These are phyloP conservation scores for Drosophila miranda DNA, from an alignment of 1,140 invertebrate species.

Conservation along the genomic window DNA sequence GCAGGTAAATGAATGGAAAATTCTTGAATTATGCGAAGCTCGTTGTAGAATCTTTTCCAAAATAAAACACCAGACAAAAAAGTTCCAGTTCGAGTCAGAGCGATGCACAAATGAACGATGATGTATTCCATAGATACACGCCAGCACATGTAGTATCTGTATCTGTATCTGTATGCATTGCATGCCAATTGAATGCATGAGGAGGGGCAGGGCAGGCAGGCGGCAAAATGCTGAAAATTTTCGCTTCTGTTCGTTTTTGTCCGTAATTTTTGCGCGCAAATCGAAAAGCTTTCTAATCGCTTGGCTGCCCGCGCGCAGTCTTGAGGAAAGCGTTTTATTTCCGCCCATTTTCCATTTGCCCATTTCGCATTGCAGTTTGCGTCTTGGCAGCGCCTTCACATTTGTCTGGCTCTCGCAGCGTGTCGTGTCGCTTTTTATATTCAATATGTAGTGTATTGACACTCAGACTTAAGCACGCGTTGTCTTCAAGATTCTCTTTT, in stretches of 20 bases:
- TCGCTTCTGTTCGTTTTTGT: slow-evolving; percentile 58
- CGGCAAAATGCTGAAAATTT: slow-evolving; percentile 19
- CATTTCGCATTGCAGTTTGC: slow-evolving; percentile 74
- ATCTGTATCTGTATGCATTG: slow-evolving; percentile 30
- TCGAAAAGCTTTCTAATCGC: slow-evolving; percentile 76
- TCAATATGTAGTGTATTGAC: slow-evolving; percentile 12
- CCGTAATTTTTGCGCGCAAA: slow-evolving; percentile 68
- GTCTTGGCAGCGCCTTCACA: slow-evolving; percentile 67
- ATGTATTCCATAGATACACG: slow-evolving; percentile 22
- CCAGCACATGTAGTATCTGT: slow-evolving; percentile 35
- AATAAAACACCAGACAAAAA: slow-evolving; percentile 33
- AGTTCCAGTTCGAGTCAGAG: slow-evolving; percentile 25
- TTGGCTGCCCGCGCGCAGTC: slow-evolving; percentile 41
- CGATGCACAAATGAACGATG: not conserved
- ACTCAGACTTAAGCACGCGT: too few species aligned
- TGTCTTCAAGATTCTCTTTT: too few species aligned
- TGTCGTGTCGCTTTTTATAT: slow-evolving; percentile 54
- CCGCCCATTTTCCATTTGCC: slow-evolving; percentile 29
- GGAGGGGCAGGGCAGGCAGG: not conserved
- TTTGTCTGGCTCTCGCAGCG: slow-evolving; percentile 51
- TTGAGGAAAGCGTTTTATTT: slow-evolving; percentile 22
- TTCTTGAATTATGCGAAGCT: slow-evolving; percentile 10
- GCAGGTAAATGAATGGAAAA: slow-evolving; percentile 56
- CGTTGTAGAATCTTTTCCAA: slow-evolving; percentile 53
- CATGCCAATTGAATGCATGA: slow-evolving; percentile 35